Conservation (phyloP, 2,797 vertebrate species). For the Columba guinea region DNA sequence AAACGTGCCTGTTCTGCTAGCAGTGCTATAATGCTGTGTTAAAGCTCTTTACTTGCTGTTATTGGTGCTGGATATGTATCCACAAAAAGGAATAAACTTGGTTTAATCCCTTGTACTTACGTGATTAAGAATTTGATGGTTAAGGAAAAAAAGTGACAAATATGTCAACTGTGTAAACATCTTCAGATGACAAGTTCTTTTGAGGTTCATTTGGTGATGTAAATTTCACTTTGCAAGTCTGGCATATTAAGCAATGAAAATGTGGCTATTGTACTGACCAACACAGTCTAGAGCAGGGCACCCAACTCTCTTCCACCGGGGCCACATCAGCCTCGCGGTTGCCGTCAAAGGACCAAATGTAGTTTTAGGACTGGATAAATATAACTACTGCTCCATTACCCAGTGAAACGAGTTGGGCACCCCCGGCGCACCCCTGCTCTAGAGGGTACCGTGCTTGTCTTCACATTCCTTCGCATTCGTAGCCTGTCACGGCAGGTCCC, state of each 20-base stretch:
- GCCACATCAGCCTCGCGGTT: no score
- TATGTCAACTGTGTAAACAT: not conserved
- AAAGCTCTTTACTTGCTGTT: not conserved
- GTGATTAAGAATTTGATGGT: not conserved
- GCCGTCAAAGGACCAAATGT: no score
- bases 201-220: not conserved
- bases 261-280: not conserved
- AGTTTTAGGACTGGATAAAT: no score
- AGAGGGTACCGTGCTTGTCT: not conserved
- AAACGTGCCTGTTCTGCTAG: not conserved
- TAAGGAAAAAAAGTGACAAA: not conserved
- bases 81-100: not conserved
- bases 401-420: no score
- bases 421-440: no score
- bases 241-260: not conserved
- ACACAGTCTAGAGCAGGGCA: accelerated
- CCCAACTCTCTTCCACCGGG: no score
- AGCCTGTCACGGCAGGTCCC: not conserved
- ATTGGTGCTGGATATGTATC: not conserved
- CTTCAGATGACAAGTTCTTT: not conserved
- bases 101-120: not conserved
- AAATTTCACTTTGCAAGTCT: not conserved
- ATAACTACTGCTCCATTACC: no score
- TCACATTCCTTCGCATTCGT: not conserved
- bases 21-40: not conserved